Evolutionary conservation across 2,113 vertebrate species (phyloP).

Genomic region (Pandion haliaetus): DNA sequence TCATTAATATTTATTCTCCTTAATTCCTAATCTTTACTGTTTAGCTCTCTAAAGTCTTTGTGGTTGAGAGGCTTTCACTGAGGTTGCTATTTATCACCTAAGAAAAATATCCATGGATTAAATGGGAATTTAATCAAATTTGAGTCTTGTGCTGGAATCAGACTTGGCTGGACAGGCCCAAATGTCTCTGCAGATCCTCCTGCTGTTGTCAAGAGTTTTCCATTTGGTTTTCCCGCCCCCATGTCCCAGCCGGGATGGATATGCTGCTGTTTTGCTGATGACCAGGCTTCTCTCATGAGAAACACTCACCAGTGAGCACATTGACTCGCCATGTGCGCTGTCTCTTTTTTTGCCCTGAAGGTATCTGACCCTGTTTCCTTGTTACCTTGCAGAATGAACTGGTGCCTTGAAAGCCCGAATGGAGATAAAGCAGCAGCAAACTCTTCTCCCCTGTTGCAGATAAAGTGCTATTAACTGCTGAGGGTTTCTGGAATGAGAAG

Average conservation of each 20-base stretch:
- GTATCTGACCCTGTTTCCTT: neutral
- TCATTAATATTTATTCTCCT: slow-evolving; percentile 35
- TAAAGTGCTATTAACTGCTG: neutral
- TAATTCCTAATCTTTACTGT: neutral
- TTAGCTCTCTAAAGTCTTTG: slow-evolving; percentile 6
- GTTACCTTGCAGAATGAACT: neutral
- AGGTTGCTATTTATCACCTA: neutral
- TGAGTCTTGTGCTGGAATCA: neutral
- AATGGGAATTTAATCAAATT: neutral
- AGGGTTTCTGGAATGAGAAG: neutral
- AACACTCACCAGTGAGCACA: fast-evolving
- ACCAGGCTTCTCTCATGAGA: neutral
- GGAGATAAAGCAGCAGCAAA: slow-evolving; percentile 1
- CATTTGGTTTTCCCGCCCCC: neutral
- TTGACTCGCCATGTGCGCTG: fast-evolving
- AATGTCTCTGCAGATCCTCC: neutral
- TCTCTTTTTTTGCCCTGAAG: neutral
- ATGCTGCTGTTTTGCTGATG: neutral
- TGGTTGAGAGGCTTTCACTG: neutral
- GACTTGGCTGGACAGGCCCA: neutral
- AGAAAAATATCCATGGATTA: neutral
- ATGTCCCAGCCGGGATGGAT: neutral
- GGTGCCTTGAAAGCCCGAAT: neutral
- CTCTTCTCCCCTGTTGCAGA: neutral
- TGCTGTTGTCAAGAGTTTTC: neutral